Evolutionary conservation across 2,888 invertebrate species (phyloP).

Genomic region (Micoletzkya japonica): DNA sequence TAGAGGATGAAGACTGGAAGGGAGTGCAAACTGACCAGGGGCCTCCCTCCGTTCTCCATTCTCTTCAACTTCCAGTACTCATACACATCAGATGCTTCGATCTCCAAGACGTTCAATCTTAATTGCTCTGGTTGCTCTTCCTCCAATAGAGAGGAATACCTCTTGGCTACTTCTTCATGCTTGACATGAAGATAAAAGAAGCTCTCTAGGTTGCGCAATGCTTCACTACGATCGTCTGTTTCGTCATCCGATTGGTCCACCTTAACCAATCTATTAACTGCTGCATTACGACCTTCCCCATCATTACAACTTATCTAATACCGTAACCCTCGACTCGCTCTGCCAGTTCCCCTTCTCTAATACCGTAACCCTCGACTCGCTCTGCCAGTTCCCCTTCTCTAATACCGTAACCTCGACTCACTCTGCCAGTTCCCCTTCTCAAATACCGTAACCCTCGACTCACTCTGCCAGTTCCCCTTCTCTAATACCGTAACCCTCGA

Average conservation of each 20-base stretch:
- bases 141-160: constrained; percentile 19
- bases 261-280: neutral
- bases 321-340: too few relatives aligned
- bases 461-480: too few relatives aligned
- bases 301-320: neutral
- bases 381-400: too few relatives aligned
- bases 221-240: constrained; percentile 31
- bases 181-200: constrained; percentile 37
- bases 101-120: constrained; percentile 70
- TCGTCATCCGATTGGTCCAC: constrained; percentile 21
- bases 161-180: constrained; percentile 32
- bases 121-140: neutral
- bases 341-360: too few relatives aligned
- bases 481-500: too few relatives aligned
- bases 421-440: too few relatives aligned
- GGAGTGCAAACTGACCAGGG: constrained; percentile 29
- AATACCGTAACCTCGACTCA: too few relatives aligned
- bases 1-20: neutral
- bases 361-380: too few relatives aligned
- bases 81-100: constrained; percentile 74
- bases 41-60: constrained; percentile 47
- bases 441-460: too few relatives aligned
- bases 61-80: constrained; percentile 96
- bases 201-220: constrained; percentile 33
- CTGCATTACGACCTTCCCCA: too few relatives aligned